phyloP scores from a whole-genome alignment of 2,797 vertebrate genomes.

The Tamandua tetradactyla region DNA sequence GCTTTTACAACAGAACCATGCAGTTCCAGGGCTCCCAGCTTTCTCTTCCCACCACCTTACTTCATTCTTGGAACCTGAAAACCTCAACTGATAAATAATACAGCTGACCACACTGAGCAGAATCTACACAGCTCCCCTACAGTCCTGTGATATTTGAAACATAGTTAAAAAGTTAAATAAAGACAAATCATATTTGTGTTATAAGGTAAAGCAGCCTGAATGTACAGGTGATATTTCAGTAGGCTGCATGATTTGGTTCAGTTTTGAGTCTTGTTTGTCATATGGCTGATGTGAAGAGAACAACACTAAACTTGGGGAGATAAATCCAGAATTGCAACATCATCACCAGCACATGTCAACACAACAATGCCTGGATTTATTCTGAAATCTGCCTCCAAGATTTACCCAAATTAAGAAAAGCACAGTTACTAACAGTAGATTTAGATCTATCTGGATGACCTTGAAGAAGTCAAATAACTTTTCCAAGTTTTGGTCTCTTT shows the following conservation, averaged over 20 bases:
- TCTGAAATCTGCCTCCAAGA: background rate
- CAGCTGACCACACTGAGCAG: constrained; percentile 40
- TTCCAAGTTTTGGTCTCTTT: constrained; percentile 30
- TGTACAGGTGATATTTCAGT: background rate
- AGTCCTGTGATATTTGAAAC: constrained; percentile 40
- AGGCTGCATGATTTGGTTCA: background rate
- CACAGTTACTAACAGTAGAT: background rate
- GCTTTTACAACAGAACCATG: background rate
- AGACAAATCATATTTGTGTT: constrained; percentile 62
- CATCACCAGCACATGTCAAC: background rate
- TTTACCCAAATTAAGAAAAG: background rate
- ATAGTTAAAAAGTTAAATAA: constrained; percentile 76
- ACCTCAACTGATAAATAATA: constrained; percentile 74
- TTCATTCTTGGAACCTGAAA: constrained; percentile 46
- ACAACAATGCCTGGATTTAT: constrained; percentile 8
- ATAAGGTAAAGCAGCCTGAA: background rate
- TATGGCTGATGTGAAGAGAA: background rate
- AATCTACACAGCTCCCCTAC: constrained; percentile 10
- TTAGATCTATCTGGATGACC: constrained; percentile 15
- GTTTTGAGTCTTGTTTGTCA: background rate
- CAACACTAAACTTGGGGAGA: background rate
- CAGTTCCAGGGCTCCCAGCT: background rate
- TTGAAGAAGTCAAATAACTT: constrained; percentile 1
- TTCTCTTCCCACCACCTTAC: constrained; percentile 5
- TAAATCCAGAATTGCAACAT: constrained; percentile 2